Evolutionary conservation across 2,797 vertebrate genomes (phyloP), one percentile per base, ranked within the genome.

Genomic region (Notolepis coatsorum): DNA sequence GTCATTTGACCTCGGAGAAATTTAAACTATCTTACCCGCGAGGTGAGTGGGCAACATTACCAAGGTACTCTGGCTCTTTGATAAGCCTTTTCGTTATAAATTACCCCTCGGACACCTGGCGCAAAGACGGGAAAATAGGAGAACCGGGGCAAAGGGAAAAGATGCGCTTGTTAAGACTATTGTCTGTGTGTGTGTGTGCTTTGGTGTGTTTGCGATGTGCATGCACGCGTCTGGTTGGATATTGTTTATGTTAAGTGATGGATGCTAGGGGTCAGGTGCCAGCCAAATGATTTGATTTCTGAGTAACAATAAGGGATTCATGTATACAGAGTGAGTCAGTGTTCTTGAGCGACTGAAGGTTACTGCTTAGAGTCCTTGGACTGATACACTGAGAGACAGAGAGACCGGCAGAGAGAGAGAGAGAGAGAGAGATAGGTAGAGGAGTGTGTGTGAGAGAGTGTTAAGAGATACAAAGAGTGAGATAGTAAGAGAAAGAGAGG

Each of bases 261-360:
- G 3, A 33, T 25, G 20, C 31, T 28, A 25, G 23, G 15, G 23
- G 77, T 89, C 88, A 83, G 71, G 47, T 39, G 52, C 62, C 54
- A 27, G 65, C 65, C 72, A 76, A 89, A 77, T 79, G 71, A 88
- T 86, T 85, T 79, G 77, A 88, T 87, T 88, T 75, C 70, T 67
- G 48, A 65, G 76, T 70, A 79, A 82, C 79, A 86, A 84, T 87
- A 73, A 84, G 79, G 65, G 66, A 84, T 81, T 84, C 70, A 65
- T 85, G 74, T 79, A 76, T 75, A 77, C 73, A 80, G 85, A 89
- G 79, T 77, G 82, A 83, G 78, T 84, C 73, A 2, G 73, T 80
- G 83, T 82, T 90, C 76, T 81, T 84, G 61, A 90, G 69, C 60
- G n/a, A 31, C 68, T 73, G 70, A 85, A 88, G 85, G 85, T 88